A percentile compares a stretch with the other conserved stretches of the same genome.
Evolutionary conservation across 2,888 invertebrate genomes (phyloP).

Genomic region (Aplocera efformata): DNA sequence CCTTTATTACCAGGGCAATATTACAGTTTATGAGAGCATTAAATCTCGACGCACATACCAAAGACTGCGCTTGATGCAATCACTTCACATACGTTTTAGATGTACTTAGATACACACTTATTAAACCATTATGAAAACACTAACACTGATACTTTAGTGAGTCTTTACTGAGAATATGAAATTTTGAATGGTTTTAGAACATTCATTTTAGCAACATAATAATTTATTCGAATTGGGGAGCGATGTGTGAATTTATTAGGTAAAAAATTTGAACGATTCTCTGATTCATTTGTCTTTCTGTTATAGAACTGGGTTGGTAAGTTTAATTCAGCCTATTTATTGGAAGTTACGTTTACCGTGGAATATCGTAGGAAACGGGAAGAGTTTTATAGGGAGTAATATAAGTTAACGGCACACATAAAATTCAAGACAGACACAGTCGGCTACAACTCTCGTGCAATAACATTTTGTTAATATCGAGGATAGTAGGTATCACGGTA

Average conservation of each 20-base stretch:
- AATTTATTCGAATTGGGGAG: slow-evolving; percentile 12
- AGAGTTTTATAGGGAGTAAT: slow-evolving; percentile 62
- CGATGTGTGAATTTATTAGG: slow-evolving; percentile 13
- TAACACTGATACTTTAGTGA: slow-evolving; percentile 13
- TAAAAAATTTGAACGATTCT: slow-evolving; percentile 7
- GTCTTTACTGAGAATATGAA: slow-evolving; percentile 15
- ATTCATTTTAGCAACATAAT: slow-evolving; percentile 12
- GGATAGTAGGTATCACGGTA: slow-evolving; percentile 22
- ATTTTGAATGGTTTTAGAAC: slow-evolving; percentile 10
- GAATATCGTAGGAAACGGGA: slow-evolving; percentile 50
- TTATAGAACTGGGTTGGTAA: slow-evolving; percentile 6
- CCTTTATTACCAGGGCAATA: slow-evolving; percentile 67
- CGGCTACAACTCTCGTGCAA: slow-evolving; percentile 30
- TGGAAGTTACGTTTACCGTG: slow-evolving; percentile 38
- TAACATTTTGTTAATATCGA: slow-evolving; percentile 31
- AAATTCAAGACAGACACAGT: slow-evolving; percentile 49
- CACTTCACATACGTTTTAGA: slow-evolving; percentile 26
- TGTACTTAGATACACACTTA: slow-evolving; percentile 6
- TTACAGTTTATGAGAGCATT: slow-evolving; percentile 66
- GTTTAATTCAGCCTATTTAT: slow-evolving; percentile 33
- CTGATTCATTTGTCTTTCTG: slow-evolving; percentile 4
- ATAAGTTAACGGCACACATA: slow-evolving; percentile 63
- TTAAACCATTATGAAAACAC: slow-evolving; percentile 6
- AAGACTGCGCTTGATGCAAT: slow-evolving; percentile 47
- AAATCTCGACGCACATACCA: slow-evolving; percentile 60